Evolutionary conservation across 2,797 vertebrate species (phyloP).

Genomic region (Limosa lapponica): DNA sequence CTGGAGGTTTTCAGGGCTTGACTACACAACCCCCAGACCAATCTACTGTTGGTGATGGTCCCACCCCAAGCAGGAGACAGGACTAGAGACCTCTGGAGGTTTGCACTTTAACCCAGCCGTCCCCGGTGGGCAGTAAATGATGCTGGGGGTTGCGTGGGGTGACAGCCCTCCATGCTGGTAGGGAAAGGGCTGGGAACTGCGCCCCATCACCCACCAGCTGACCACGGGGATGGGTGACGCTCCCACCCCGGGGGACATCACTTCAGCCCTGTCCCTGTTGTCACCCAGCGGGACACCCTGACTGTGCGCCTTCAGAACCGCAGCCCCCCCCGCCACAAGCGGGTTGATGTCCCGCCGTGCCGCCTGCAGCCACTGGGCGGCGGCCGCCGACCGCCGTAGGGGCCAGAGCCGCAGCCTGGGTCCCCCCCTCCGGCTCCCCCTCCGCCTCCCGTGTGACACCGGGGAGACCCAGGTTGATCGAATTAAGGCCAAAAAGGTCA

Average conservation of each 20-base stretch:
- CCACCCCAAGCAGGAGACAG: not conserved
- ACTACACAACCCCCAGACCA: not conserved
- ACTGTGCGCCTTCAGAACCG: not conserved
- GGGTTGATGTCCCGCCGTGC: not conserved
- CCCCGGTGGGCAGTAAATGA: accelerated
- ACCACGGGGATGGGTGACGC: accelerated
- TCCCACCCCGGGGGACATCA: too few species aligned
- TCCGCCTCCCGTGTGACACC: too few species aligned
- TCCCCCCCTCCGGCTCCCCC: accelerated
- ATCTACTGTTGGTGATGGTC: accelerated
- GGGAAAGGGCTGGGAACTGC: not conserved
- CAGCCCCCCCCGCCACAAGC: too few species aligned
- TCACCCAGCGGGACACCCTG: not conserved
- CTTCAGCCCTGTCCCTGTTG: not conserved
- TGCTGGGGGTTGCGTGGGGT: too few species aligned
- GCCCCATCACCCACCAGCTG: not conserved
- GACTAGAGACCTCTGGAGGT: not conserved
- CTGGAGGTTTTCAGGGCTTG: not conserved
- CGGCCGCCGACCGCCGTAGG: not conserved
- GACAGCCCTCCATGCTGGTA: accelerated
- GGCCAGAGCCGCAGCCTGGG: not conserved
- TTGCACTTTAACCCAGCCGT: not conserved
- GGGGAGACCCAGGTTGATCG: accelerated
- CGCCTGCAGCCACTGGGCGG: not conserved
- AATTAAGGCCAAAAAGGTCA: too few species aligned